Percentiles rank a stretch among this genome's conserved stretches.
Evolutionary conservation across 2,888 invertebrate genomes (phyloP).

Genomic region (Leptopilina myrica): DNA sequence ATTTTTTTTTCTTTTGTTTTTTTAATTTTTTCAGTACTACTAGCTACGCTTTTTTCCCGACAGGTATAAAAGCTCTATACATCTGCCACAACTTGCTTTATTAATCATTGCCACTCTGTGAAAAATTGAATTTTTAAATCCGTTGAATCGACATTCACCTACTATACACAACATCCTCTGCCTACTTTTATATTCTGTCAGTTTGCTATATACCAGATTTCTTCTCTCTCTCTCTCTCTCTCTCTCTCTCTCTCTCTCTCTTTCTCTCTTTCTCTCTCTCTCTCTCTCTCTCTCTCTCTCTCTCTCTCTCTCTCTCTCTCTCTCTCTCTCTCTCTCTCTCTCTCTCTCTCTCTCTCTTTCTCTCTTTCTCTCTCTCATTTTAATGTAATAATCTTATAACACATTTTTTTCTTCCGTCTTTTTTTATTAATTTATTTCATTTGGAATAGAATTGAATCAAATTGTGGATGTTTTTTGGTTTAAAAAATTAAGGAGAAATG

Average conservation of each 20-base stretch:
- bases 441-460: neutral
- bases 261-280: slow-evolving; percentile 4
- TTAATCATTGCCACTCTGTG: slow-evolving; percentile 34
- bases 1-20: neutral
- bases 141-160: neutral
- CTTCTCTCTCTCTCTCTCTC: neutral
- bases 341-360: neutral
- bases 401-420: neutral
- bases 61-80: neutral
- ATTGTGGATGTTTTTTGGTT: too few relatives aligned
- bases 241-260: neutral
- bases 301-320: neutral
- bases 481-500: too few relatives aligned
- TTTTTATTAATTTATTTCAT: neutral
- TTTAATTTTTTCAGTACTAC: slow-evolving; percentile 16
- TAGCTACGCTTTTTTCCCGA: neutral
- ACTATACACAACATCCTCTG: neutral
- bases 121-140: slow-evolving; percentile 33
- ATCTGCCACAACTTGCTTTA: slow-evolving; percentile 23
- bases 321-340: neutral
- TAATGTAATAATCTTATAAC: neutral
- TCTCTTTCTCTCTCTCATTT: neutral
- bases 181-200: slow-evolving; percentile 4
- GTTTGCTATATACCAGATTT: slow-evolving; percentile 5
- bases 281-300: neutral